Percentiles rank a stretch among this genome's conserved stretches.
These are phyloP conservation scores for Stichopus chloronotus DNA, from an alignment of 35 echinoderm and acorn worm genomes.

Conservation along the genomic window DNA sequence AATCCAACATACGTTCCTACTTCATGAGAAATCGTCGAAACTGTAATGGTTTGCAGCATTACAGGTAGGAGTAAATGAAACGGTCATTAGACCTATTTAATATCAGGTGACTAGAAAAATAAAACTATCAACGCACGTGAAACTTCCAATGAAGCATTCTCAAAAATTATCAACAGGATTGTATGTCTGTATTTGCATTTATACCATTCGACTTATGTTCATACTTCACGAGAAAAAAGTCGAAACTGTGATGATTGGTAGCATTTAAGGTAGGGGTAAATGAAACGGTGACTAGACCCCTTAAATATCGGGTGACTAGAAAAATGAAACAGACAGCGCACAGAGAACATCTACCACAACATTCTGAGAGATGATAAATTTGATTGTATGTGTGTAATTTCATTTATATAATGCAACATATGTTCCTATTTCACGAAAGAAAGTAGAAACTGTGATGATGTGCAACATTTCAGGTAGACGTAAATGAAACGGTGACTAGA, in stretches of 20 bases:
- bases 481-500: neutral
- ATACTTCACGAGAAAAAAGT: neutral
- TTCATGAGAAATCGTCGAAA: neutral
- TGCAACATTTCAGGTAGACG: neutral
- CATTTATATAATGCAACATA: neutral
- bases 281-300: neutral
- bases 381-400: conserved; percentile 23
- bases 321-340: neutral
- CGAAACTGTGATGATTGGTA: neutral
- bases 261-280: neutral
- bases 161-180: neutral
- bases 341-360: neutral
- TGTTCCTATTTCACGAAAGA: neutral
- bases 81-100: neutral
- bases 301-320: neutral
- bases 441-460: neutral
- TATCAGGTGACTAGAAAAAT: neutral
- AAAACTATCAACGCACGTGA: neutral
- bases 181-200: neutral
- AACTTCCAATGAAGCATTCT: neutral
- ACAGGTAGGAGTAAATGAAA: neutral
- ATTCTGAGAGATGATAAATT: neutral
- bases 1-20: neutral
- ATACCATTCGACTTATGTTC: neutral
- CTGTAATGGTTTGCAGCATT: neutral